These are phyloP conservation scores for Rambutsinella grinnellia DNA, from an alignment of 2,888 invertebrate species.

Conservation along the genomic window DNA sequence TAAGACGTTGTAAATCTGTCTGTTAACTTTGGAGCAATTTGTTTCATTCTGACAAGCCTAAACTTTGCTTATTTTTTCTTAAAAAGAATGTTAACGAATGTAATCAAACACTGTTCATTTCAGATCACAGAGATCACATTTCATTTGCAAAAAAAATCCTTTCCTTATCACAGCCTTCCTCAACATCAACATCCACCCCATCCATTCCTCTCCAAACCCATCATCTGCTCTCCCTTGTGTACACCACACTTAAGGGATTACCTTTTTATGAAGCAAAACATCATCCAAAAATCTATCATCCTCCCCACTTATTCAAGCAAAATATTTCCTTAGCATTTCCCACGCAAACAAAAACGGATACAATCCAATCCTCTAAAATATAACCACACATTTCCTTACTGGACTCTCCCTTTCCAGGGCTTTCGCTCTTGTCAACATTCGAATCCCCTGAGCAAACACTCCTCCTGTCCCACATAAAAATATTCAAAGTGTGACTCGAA, in stretches of 20 bases:
- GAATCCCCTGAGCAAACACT: slow-evolving; percentile 16
- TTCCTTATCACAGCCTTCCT: not conserved
- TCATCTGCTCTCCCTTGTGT: slow-evolving; percentile 36
- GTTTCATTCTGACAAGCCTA: not conserved
- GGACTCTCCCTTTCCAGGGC: not conserved
- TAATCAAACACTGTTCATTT: not conserved
- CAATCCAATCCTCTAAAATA: not conserved
- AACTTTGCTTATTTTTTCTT: slow-evolving; percentile 12
- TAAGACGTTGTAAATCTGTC: slow-evolving; percentile 18
- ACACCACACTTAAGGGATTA: slow-evolving; percentile 38
- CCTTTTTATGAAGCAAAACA: not conserved
- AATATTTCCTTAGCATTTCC: not conserved
- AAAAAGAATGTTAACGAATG: not conserved
- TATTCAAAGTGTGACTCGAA: not conserved
- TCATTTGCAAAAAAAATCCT: not conserved
- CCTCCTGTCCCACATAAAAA: not conserved
- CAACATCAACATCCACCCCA: not conserved
- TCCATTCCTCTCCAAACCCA: slow-evolving; percentile 20
- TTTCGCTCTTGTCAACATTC: slow-evolving; percentile 19
- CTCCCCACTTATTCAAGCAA: no score
- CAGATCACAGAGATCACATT: not conserved
- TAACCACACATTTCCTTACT: not conserved
- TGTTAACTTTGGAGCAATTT: not conserved
- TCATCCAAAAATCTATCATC: not conserved
- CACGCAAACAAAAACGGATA: not conserved